Conservation (phyloP, 1,140 invertebrate species). For the Maniola jurtina region DNA sequence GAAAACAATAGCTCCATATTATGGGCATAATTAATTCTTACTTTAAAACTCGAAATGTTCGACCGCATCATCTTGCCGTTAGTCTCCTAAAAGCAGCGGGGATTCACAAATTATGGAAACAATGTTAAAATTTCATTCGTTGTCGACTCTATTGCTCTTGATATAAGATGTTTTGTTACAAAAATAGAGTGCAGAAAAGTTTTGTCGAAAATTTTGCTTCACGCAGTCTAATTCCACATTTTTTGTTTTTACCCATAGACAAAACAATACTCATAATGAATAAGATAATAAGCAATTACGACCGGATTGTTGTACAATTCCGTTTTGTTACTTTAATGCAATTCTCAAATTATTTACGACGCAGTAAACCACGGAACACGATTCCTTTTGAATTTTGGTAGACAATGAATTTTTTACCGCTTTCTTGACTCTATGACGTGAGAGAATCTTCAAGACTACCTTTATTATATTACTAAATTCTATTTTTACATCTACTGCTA, state of each 20-base stretch:
- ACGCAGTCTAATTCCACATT: conserved; percentile 59
- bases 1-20: conserved; percentile 63
- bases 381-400: conserved; percentile 35
- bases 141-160: conserved; percentile 29
- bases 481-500: too few species aligned
- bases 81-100: conserved; percentile 67
- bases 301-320: conserved; percentile 48
- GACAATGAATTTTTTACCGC: conserved; percentile 33
- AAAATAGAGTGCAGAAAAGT: conserved; percentile 3
- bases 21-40: conserved; percentile 71
- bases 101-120: conserved; percentile 30
- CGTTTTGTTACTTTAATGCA: conserved; percentile 55
- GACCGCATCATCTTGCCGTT: conserved; percentile 67
- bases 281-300: conserved; percentile 66
- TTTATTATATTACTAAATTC: too few species aligned
- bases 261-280: conserved; percentile 64
- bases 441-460: not conserved
- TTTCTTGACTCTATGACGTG: conserved; percentile 19
- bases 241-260: conserved; percentile 62
- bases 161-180: conserved; percentile 32
- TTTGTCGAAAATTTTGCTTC: conserved; percentile 47
- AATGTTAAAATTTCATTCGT: conserved; percentile 25
- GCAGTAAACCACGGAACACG: conserved; percentile 40
- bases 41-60: conserved; percentile 53
- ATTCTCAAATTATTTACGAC: conserved; percentile 52